A percentile compares a stretch with the other conserved stretches of the same genome.
These are phyloP conservation scores for Parauchenoglanis punctatus DNA, from an alignment of 2,797 vertebrate genomes.

Conservation along the genomic window DNA sequence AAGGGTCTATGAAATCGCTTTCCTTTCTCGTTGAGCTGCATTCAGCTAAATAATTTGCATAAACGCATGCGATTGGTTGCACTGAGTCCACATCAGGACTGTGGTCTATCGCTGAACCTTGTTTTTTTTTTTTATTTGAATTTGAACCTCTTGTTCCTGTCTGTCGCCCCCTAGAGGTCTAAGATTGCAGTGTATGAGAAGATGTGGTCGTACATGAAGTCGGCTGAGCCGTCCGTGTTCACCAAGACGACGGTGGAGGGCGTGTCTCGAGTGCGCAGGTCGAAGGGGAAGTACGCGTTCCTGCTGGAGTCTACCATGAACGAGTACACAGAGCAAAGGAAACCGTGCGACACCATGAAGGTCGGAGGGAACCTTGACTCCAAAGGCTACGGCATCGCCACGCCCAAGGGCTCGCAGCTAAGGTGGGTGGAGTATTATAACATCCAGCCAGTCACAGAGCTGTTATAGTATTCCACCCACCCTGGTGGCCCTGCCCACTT, in stretches of 20 bases:
- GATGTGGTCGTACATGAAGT: conserved; percentile 82
- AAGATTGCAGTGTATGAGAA: conserved; percentile 99
- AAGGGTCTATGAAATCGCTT: background rate
- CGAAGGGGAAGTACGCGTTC: conserved; percentile 99
- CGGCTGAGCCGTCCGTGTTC: conserved; percentile 94
- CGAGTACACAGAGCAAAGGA: conserved; percentile 98
- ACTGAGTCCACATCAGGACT: background rate
- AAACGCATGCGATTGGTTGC: background rate
- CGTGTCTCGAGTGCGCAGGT: conserved; percentile 95
- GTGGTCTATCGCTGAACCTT: background rate
- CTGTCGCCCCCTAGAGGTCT: conserved; percentile 82
- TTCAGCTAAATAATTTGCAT: background rate
- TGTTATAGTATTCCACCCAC: conserved; percentile 99
- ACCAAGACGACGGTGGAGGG: conserved; percentile 96
- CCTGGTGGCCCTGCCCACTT: conserved; percentile 90
- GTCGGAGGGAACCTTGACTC: conserved; percentile 99
- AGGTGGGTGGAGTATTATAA: conserved; percentile 99
- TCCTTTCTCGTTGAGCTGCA: background rate
- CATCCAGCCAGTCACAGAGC: conserved; percentile 86
- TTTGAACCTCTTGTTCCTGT: background rate
- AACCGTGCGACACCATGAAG: conserved; percentile 99
- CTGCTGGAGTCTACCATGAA: conserved; percentile 99
- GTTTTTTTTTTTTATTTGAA: background rate
- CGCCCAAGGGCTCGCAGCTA: conserved; percentile 99
- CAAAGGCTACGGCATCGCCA: conserved; percentile 98